Evolutionary conservation across 2,113 vertebrate species (phyloP).

Genomic region (Centropus bengalensis): DNA sequence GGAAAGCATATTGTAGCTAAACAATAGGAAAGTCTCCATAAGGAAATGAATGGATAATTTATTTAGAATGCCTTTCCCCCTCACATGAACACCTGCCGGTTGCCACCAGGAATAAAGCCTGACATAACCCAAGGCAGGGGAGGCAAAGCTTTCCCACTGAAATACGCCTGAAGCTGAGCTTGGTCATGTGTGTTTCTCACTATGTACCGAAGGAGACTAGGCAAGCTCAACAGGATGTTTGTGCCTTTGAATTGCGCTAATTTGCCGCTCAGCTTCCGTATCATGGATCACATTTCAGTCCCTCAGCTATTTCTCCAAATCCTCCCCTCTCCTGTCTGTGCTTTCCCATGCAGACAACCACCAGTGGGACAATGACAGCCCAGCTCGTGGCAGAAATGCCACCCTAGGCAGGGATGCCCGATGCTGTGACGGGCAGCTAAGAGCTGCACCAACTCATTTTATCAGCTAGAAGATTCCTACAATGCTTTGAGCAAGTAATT

Average conservation of each 20-base stretch:
- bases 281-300: not conserved
- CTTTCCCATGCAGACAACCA: not conserved
- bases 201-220: not conserved
- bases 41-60: slow-evolving; percentile 64
- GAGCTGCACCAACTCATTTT: not conserved
- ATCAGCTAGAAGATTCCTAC: not conserved
- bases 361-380: not conserved
- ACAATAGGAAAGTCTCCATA: slow-evolving; percentile 67
- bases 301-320: not conserved
- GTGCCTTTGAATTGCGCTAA: not conserved
- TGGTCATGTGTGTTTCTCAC: not conserved
- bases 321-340: not conserved
- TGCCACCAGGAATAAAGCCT: slow-evolving; percentile 14
- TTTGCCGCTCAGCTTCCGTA: not conserved
- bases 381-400: not conserved
- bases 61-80: slow-evolving; percentile 43
- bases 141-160: slow-evolving; percentile 15
- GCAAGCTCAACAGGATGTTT: slow-evolving; percentile 32
- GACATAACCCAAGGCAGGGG: not conserved
- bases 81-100: slow-evolving; percentile 54
- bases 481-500: not conserved
- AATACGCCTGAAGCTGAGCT: not conserved
- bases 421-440: not conserved
- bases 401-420: not conserved
- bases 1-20: slow-evolving; percentile 62